Conservation (phyloP, 1,140 invertebrate genomes). For the Cotesia typhae region DNA sequence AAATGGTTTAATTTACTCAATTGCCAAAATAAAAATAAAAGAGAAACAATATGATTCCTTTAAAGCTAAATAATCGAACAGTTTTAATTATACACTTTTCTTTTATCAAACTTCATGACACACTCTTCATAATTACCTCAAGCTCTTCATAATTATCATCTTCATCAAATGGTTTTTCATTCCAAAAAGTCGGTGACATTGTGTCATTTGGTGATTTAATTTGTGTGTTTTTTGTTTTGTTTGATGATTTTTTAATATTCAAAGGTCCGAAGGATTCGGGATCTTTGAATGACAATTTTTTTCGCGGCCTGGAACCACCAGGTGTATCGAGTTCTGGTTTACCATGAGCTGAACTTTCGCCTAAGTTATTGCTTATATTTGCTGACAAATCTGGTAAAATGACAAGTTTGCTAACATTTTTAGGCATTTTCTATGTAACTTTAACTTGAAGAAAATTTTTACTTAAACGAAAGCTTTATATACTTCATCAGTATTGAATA, state of each 20-base stretch:
- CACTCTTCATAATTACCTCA: constrained; percentile 56
- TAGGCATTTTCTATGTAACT: constrained; percentile 40
- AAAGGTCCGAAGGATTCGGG: constrained; percentile 75
- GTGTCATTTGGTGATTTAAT: constrained; percentile 23
- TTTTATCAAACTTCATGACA: constrained; percentile 1
- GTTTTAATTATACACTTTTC: neutral
- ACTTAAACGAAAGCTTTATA: neutral
- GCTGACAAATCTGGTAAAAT: constrained; percentile 56
- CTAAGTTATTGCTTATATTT: constrained; percentile 51
- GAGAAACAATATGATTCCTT: neutral
- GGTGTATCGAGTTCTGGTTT: constrained; percentile 41
- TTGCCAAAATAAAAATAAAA: constrained; percentile 1
- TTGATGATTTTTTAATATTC: constrained; percentile 54
- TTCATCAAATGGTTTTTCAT: constrained; percentile 56
- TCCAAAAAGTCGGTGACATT: constrained; percentile 43
- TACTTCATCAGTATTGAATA: too few species aligned
- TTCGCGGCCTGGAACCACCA: constrained; percentile 74
- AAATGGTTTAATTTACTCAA: neutral
- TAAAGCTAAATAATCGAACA: neutral
- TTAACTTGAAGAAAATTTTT: neutral
- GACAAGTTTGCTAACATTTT: constrained; percentile 41
- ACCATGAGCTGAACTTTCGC: constrained; percentile 55
- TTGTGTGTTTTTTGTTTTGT: constrained; percentile 28
- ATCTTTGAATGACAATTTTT: constrained; percentile 86
- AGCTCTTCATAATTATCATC: constrained; percentile 59